Evolutionary conservation across 2,113 vertebrate species (phyloP).

Genomic region (Crotalus helleri): DNA sequence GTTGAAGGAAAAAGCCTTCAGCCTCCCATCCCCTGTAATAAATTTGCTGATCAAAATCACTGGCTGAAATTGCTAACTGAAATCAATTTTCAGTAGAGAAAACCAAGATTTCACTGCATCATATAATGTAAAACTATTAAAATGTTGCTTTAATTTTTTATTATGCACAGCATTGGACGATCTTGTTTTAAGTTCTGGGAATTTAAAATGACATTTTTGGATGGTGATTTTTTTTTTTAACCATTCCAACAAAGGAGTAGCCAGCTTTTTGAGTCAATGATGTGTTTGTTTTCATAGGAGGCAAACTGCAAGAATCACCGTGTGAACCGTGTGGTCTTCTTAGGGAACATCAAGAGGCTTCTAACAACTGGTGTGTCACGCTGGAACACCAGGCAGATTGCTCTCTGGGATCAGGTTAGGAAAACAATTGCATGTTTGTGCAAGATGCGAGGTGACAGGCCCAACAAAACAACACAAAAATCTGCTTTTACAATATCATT

Average conservation of each 20-base stretch:
- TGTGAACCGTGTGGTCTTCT: conserved; percentile 90
- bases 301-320: conserved; percentile 93
- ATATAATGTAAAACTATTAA: background rate
- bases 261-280: background rate
- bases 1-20: too few relatives aligned
- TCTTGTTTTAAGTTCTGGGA: rapidly evolving
- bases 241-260: background rate
- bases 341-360: conserved; percentile 90
- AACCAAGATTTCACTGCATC: background rate
- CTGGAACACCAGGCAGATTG: conserved; percentile 96
- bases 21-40: too few relatives aligned
- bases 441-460: too few relatives aligned
- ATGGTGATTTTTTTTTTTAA: background rate
- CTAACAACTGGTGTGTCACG: conserved; percentile 92
- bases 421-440: rapidly evolving
- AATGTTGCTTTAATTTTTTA: rapidly evolving
- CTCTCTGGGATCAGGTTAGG: conserved; percentile 95
- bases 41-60: background rate
- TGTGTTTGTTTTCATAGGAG: conserved; percentile 69
- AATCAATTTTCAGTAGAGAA: background rate
- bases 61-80: background rate
- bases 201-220: background rate
- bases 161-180: background rate
- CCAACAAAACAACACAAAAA: too few relatives aligned
- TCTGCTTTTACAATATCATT: too few relatives aligned